Evolutionary conservation across 1,140 invertebrate species (phyloP), one percentile per base, ranked within the genome.

Genomic region (Diuraphis noxia): DNA sequence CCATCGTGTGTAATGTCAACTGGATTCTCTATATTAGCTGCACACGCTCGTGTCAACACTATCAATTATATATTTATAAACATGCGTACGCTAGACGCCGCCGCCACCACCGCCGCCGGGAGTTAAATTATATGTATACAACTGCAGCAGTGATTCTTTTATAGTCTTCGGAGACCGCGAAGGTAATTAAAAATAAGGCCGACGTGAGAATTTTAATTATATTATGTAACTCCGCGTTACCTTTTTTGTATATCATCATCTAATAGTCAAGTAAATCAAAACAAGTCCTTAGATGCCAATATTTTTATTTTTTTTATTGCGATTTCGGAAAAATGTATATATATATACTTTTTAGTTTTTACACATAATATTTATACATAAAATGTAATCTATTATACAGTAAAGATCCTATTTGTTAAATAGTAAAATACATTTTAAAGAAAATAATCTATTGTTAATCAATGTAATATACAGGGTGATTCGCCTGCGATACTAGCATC

Each of bases 41-140:
- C n/a, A 90, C 41, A 81, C 63, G 89, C 89, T 91, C 77, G 89
- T 91, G 89, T 91, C 89, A 91, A 91, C 89, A 91, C 89, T 82
- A 91, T 91, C 77, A 82, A 91, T 91, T 91, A 49, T 91, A 90
- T 90, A 72, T 82, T 81, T 91, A 91, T 91, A 91, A 91, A 91
- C 89, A 82, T 46, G 72, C 89, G 88, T 88, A 56, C 52, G 34
- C 86, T 88, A 88, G 86, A 88, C 77, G 89, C 89, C 89, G 88
- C 40, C 77, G 77, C 89, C 88, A 56, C 25, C 49, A 40, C 52
- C 36, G 87, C 52, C 88, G 34, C 89, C 89, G 77, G 41, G 77
- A 91, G 89, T 82, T 81, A 49, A 40, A 46, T 88, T 88, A 56
- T 88, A 43, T 52, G 49, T 46, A n/a, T 88, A 17, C 5, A 4